These are phyloP conservation scores for Sceliomorpha sp. DNA, from an alignment of 2,888 invertebrate species.

Conservation along the genomic window DNA sequence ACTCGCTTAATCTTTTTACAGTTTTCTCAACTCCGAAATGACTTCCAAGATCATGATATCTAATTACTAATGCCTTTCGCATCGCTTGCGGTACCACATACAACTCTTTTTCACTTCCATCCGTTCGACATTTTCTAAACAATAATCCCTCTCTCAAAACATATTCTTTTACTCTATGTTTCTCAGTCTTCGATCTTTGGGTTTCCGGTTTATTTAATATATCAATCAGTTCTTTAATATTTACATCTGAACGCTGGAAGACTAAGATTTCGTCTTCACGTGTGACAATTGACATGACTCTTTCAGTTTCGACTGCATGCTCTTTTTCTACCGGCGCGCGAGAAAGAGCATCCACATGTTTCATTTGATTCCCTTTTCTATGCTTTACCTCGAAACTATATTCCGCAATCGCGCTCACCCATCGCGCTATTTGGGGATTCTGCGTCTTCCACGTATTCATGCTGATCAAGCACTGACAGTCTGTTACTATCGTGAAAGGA, in stretches of 20 bases:
- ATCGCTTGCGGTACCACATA: constrained; percentile 40
- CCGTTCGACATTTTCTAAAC: background rate
- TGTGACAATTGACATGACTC: constrained; percentile 1
- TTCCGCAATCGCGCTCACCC: constrained; percentile 6
- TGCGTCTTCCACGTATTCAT: no score
- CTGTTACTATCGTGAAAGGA: no score
- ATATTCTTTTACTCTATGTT: constrained; percentile 11
- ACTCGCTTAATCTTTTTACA: constrained; percentile 9
- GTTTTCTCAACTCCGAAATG: constrained; percentile 50
- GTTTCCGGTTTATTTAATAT: constrained; percentile 7
- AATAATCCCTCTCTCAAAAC: constrained; percentile 11
- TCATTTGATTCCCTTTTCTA: constrained; percentile 15
- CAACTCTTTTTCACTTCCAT: constrained; percentile 18
- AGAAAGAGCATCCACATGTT: constrained; percentile 34
- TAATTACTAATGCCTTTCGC: constrained; percentile 26
- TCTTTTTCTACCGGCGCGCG: constrained; percentile 16
- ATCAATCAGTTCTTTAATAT: constrained; percentile 8
- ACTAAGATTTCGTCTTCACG: constrained; percentile 33
- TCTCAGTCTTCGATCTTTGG: constrained; percentile 14
- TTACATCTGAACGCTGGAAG: constrained; percentile 25
- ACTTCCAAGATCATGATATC: constrained; percentile 36
- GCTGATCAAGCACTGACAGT: no score
- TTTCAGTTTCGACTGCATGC: no score
- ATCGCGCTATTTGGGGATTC: constrained; percentile 45
- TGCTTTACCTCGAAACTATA: constrained; percentile 18